A percentile compares a stretch with the other conserved stretches of the same genome.
These are phyloP conservation scores for Okamejei kenojei DNA, from an alignment of 2,797 vertebrate genomes.

Conservation along the genomic window DNA sequence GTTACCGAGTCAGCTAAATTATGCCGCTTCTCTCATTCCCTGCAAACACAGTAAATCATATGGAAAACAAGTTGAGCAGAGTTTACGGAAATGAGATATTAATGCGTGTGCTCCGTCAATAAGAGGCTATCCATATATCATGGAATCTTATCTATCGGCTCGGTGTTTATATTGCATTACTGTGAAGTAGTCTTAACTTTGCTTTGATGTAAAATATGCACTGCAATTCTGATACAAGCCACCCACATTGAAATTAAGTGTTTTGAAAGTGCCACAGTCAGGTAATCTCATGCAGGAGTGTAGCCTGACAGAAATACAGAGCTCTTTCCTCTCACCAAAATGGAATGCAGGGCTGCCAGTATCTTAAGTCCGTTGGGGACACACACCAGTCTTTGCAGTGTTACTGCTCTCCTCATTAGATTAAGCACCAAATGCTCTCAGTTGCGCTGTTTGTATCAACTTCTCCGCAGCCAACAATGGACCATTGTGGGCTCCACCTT, in stretches of 20 bases:
- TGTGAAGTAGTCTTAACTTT: neutral
- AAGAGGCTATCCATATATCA: neutral
- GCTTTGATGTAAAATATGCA: neutral
- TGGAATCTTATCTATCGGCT: neutral
- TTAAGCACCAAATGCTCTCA: neutral
- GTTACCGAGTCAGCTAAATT: neutral
- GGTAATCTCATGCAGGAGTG: neutral
- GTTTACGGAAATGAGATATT: neutral
- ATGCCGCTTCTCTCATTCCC: neutral
- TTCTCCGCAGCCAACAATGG: too few species aligned
- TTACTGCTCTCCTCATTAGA: neutral
- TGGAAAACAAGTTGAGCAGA: neutral
- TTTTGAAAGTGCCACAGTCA: neutral
- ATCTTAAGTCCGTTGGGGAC: neutral
- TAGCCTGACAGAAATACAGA: neutral
- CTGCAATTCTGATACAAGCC: neutral
- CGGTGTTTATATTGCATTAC: neutral
- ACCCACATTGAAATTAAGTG: neutral
- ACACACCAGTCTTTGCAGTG: neutral
- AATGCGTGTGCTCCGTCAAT: neutral
- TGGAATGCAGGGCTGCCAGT: neutral
- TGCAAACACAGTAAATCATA: neutral
- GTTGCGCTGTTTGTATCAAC: too few species aligned
- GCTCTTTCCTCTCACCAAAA: neutral
- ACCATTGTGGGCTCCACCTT: too few species aligned